Base-by-base conservation (phyloP, 2,888 invertebrate genomes). In the Rotaria socialis region DNA sequence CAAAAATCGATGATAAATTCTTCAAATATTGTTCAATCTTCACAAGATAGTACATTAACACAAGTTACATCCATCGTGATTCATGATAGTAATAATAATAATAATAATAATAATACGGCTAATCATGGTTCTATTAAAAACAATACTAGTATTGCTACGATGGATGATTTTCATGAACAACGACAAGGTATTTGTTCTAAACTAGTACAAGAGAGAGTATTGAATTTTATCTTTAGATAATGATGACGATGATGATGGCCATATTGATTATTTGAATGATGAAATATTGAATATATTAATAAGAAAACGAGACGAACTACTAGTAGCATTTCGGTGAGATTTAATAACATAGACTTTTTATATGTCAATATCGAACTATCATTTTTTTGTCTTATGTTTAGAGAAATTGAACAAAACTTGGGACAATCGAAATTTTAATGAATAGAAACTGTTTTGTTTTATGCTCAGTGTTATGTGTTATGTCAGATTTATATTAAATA, bases 1-100 rank as follows among this genome's bases (percentile, higher is more conserved):
- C 67, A 27, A 67, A 16, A 19, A 67, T 67, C 67, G 19, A 35
- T 67, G 6, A 19, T 14, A 6, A 35, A 67, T 67, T 24, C 67
- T 67, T 67, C 67, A 35, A 67, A 41, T 67, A 67, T 35, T 14
- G 35, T 67, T 67, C 67, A 67, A 35, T 67, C 67, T 3, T 67
- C 67, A 35, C 67, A 67, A 67, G 67, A 67, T 67, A 67, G 67
- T 67, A 67, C 67, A 19, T 35, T 67, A 35, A 67, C 67, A 67
- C 67, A 67, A 35, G 67, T 67, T 3, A 67, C 67, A 19, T 67
- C 67, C 14, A 67, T 67, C 19, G 14, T 67, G 27, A 19, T 67
- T 7, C 35, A 67, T 16, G 35, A 67, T 67, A n/a, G 35, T 35
- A 35, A 50, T 14, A 50, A 50, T 50, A 50, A 50, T 50, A 6